phyloP scores from a whole-genome alignment of 2,888 invertebrate species.

The Nasonovia ribisnigri region DNA sequence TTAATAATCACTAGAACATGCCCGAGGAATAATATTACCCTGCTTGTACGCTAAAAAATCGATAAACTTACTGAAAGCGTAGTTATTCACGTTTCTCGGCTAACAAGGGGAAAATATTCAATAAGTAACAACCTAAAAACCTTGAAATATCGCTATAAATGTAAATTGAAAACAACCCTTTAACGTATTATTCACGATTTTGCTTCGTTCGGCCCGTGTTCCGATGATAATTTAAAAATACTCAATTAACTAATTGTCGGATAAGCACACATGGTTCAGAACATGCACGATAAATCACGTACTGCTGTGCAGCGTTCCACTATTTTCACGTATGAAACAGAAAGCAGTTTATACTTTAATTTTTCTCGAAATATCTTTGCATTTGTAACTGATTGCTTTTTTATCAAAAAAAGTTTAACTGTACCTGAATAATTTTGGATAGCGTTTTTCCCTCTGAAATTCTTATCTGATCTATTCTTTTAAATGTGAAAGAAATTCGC shows the following conservation, averaged over 20 bases:
- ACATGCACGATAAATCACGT: background rate
- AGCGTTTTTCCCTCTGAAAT: background rate
- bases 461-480: background rate
- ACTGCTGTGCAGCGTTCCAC: background rate
- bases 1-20: background rate
- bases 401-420: background rate
- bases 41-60: background rate
- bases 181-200: background rate
- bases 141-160: constrained; percentile 25
- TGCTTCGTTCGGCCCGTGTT: background rate
- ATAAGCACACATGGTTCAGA: background rate
- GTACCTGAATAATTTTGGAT: background rate
- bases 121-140: constrained; percentile 32
- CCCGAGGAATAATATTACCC: background rate
- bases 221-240: background rate
- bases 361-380: background rate
- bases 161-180: background rate
- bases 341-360: background rate
- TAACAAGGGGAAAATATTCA: constrained; percentile 36
- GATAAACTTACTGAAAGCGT: background rate
- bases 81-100: background rate
- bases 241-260: constrained; percentile 33
- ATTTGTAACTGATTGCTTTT: background rate
- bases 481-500: background rate
- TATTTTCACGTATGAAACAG: background rate